A percentile compares a stretch with the other conserved stretches of the same genome.
Conservation (phyloP, 2,888 invertebrate genomes). For the Melieria omissa region DNA sequence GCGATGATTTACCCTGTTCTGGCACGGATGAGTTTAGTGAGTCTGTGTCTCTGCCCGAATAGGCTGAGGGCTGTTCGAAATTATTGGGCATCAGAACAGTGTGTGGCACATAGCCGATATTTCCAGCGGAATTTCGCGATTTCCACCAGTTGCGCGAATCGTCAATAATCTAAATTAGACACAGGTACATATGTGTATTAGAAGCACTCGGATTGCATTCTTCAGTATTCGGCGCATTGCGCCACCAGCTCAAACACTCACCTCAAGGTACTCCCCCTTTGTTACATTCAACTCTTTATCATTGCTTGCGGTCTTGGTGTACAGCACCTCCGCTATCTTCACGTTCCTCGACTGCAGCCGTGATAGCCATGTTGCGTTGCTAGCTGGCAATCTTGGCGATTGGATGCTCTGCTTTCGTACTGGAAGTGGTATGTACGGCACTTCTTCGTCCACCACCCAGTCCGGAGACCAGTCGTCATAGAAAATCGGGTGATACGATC, state of each 20-base stretch:
- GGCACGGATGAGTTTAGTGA: constrained; percentile 52
- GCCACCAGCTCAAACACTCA: constrained; percentile 59
- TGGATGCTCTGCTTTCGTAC: constrained; percentile 50
- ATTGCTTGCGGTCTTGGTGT: constrained; percentile 95
- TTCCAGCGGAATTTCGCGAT: constrained; percentile 85
- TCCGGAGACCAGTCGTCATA: constrained; percentile 97
- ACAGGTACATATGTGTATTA: too few relatives aligned
- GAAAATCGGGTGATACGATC: constrained; percentile 94
- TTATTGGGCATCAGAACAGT: constrained; percentile 84
- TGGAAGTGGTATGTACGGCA: constrained; percentile 67
- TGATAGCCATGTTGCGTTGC: constrained; percentile 73
- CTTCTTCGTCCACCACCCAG: constrained; percentile 83
- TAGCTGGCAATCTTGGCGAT: constrained; percentile 41
- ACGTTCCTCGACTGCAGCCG: constrained; percentile 76
- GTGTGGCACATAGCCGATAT: constrained; percentile 94
- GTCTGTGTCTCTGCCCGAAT: constrained; percentile 54
- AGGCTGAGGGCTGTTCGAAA: constrained; percentile 52
- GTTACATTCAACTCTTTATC: constrained; percentile 96
- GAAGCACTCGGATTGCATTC: too few relatives aligned
- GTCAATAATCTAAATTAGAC: constrained; percentile 80
- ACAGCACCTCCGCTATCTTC: constrained; percentile 88
- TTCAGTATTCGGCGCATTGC: too few relatives aligned
- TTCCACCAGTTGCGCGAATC: constrained; percentile 99
- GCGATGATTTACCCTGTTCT: constrained; percentile 41
- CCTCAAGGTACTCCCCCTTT: constrained; percentile 95